Conservation (phyloP, 2,888 invertebrate species). For the Cynaeus angustus region DNA sequence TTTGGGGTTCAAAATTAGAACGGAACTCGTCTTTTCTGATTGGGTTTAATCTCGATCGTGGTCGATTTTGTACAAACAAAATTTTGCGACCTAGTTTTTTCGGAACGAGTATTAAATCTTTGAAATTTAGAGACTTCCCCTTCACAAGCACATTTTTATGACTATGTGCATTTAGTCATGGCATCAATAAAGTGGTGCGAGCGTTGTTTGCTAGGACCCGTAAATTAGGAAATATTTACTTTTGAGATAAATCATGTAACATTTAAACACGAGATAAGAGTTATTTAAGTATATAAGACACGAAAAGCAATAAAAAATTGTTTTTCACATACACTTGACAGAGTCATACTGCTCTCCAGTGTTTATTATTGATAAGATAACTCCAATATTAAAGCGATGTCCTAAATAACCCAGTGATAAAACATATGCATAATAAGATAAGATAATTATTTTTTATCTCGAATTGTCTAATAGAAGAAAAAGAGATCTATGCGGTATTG, state of each 20-base stretch:
- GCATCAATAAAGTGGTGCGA: neutral
- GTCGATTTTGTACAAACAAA: no score
- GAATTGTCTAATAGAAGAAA: conserved; percentile 43
- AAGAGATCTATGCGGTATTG: conserved; percentile 23
- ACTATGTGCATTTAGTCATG: no score
- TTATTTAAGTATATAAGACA: conserved; percentile 41
- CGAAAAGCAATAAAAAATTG: conserved; percentile 51
- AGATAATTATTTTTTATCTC: conserved; percentile 47
- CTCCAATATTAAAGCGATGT: conserved; percentile 49
- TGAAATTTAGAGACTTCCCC: no score
- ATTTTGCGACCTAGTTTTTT: no score
- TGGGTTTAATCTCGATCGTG: no score
- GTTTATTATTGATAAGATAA: conserved; percentile 52
- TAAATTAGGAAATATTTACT: conserved; percentile 47
- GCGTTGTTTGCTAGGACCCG: conserved; percentile 8
- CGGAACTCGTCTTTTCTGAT: no score
- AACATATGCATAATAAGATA: conserved; percentile 49
- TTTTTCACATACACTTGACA: conserved; percentile 47
- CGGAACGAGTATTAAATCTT: no score
- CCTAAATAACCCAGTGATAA: conserved; percentile 51
- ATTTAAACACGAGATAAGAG: conserved; percentile 43
- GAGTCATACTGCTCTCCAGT: conserved; percentile 49
- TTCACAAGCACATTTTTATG: no score
- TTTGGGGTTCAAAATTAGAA: no score
- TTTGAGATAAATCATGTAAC: conserved; percentile 45